Base-by-base conservation (phyloP, 2,888 invertebrate species). In the Tigriopus californicus region DNA sequence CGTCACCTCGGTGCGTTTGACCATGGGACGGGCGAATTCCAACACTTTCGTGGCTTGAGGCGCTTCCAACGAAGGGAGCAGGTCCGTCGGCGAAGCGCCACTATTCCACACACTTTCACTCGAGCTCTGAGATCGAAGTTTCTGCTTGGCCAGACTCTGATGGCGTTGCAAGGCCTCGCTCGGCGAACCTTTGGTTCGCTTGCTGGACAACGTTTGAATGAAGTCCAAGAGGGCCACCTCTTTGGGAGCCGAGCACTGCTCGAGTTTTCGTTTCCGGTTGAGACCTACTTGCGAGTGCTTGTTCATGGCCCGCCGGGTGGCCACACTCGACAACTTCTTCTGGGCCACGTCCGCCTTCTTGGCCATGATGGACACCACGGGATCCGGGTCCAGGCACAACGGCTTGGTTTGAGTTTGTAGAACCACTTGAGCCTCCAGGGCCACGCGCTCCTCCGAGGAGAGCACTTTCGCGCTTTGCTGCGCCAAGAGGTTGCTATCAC, bases 301-400 rank as follows among this genome's bases (percentile, higher is more conserved):
- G 0, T 33, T n/a, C 11, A 22, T 49, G 15, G 49, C 25, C 47
- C 60, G 44, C 5, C 54, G 42, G 13, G 47, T 22, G 41, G 55
- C 42, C 13, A 22, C n/a, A 15, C 52, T 59, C 20, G 40, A 41
- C 25, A 60, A 41, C 47, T 60, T 60, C 24, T 58, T 24, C 58
- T 49, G 5, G 13, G 40, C 15, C 15, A 49, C 44, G 25, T 18
- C n/a, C 25, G 58, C 24, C 25, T 58, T 77, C 53, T 86, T 84
- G 40, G 83, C 80, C 60, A 84, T 75, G 54, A 83, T 72, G 40
- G 84, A 82, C 48, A 89, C 82, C 22, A 82, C 79, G 2, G 86
- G 86, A 67, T 85, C 81, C 4, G 92, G 89, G 72, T 91, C 90
- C 57, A 92, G 76, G 70, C 90, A 92, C 41, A 94, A 74, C 4